Conservation (phyloP, 1,140 invertebrate genomes). For the Magallana ariakensis region DNA sequence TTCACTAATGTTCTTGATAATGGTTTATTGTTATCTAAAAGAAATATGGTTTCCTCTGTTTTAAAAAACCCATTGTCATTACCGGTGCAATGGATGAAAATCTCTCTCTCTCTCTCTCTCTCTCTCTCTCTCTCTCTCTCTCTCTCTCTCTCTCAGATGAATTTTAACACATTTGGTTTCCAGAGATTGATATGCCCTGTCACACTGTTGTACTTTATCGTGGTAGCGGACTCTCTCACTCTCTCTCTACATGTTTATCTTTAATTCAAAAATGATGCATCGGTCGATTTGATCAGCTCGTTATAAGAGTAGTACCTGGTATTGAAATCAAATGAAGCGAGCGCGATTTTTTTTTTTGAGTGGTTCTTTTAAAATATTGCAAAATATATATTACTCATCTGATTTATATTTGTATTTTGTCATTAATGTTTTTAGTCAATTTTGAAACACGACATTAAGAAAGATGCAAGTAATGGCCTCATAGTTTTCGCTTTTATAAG, state of each 20-base stretch:
- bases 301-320: neutral
- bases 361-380: too few relatives aligned
- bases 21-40: neutral
- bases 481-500: neutral
- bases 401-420: too few relatives aligned
- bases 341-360: too few relatives aligned
- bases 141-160: neutral
- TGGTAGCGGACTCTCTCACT: neutral
- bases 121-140: neutral
- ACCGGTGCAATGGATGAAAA: neutral
- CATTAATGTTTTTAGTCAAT: too few relatives aligned
- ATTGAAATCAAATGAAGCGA: neutral
- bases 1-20: neutral
- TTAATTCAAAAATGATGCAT: neutral
- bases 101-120: neutral
- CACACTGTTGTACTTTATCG: conserved; percentile 5
- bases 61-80: neutral
- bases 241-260: neutral
- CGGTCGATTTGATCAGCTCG: neutral
- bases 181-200: neutral
- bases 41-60: conserved; percentile 14
- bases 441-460: too few relatives aligned
- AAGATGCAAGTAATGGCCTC: too few relatives aligned
- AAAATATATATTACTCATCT: too few relatives aligned
- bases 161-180: conserved; percentile 6